Evolutionary conservation across 2,113 vertebrate species (phyloP).

Genomic region (Hyperopisus bebe): DNA sequence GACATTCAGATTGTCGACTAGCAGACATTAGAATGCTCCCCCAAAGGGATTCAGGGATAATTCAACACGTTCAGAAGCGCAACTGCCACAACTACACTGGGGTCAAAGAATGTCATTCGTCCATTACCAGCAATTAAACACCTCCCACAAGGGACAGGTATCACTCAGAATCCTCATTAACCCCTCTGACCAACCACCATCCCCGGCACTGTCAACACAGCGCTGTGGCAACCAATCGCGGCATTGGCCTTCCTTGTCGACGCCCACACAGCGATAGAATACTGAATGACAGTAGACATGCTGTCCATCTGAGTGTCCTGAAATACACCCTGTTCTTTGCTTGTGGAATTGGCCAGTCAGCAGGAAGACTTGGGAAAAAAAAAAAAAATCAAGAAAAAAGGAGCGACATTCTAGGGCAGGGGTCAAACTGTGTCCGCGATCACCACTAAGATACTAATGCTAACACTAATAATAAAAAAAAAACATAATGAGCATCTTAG

Average conservation of each 20-base stretch:
- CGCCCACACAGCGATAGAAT: conserved; percentile 68
- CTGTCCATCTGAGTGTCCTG: conserved; percentile 56
- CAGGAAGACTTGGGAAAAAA: conserved; percentile 33
- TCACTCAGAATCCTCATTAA: conserved; percentile 71
- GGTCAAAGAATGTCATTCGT: conserved; percentile 58
- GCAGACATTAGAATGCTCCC: conserved; percentile 28
- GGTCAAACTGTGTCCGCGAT: not conserved
- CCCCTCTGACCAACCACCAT: conserved; percentile 67
- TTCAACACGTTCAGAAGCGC: conserved; percentile 48
- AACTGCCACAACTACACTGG: conserved; percentile 50
- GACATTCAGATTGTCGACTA: conserved; percentile 25
- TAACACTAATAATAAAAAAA: not conserved
- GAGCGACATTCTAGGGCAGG: not conserved
- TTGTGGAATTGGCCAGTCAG: conserved; percentile 46
- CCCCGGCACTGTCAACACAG: conserved; percentile 51
- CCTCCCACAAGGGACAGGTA: conserved; percentile 62
- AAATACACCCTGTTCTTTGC: conserved; percentile 66
- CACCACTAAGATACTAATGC: not conserved
- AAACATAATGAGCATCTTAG: not conserved
- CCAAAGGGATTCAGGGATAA: conserved; percentile 48
- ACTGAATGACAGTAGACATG: conserved; percentile 59
- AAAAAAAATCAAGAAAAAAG: conserved; percentile 37
- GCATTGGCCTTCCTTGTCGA: conserved; percentile 53
- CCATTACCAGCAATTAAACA: conserved; percentile 68
- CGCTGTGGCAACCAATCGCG: conserved; percentile 53